Evolutionary conservation across 1,140 invertebrate genomes (phyloP).

Genomic region (Bombus confusus): DNA sequence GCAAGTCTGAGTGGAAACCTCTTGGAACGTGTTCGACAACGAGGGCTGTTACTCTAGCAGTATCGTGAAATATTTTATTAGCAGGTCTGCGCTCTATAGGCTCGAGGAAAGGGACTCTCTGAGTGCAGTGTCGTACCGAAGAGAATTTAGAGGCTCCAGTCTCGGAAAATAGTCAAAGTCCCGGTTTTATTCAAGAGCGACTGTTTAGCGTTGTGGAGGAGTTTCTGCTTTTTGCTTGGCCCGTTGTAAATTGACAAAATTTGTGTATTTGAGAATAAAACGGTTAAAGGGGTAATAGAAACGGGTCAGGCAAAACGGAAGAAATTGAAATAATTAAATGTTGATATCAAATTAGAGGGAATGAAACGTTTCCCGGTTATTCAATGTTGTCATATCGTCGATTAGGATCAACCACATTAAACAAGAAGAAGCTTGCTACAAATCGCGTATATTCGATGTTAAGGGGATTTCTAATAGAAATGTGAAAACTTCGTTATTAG

Average conservation of each 20-base stretch:
- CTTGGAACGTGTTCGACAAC: constrained; percentile 37
- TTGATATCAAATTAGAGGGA: no score
- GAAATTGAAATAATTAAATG: no score
- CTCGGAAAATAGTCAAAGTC: background rate
- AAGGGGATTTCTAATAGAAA: no score
- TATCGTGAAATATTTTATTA: constrained; percentile 41
- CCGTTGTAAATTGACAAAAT: background rate
- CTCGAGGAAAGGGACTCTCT: constrained; percentile 9
- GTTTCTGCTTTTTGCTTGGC: background rate
- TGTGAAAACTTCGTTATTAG: no score
- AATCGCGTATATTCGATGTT: no score
- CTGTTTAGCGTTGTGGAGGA: background rate
- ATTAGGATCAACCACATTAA: no score
- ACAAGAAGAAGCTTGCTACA: no score
- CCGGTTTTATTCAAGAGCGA: background rate
- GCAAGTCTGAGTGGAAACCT: constrained; percentile 35
- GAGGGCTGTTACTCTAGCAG: constrained; percentile 22
- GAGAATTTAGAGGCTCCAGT: constrained; percentile 5
- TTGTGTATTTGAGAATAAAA: background rate
- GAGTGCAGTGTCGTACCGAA: constrained; percentile 24
- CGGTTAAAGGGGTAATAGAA: no score
- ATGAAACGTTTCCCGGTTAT: no score
- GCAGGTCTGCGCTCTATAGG: background rate
- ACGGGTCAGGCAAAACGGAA: no score
- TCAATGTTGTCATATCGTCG: no score